Percentiles rank a stretch among this genome's conserved stretches.
These are phyloP conservation scores for Philonicus albiceps DNA, from an alignment of 2,888 invertebrate genomes.

Conservation along the genomic window DNA sequence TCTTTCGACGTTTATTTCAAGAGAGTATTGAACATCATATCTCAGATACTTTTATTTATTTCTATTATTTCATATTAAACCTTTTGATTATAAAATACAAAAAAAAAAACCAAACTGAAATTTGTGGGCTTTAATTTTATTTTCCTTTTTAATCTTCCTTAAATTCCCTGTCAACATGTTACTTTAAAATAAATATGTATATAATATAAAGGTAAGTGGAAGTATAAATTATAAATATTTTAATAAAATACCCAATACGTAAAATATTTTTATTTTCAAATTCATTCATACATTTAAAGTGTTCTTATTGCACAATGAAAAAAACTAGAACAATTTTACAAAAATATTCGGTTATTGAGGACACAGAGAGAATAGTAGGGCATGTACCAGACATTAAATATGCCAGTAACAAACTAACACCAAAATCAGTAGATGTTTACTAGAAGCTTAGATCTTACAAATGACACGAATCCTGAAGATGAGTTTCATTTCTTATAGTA, in stretches of 20 bases:
- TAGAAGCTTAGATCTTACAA: not conserved
- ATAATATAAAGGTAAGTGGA: not conserved
- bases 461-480: not conserved
- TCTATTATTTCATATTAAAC: conserved; percentile 33
- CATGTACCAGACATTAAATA: not conserved
- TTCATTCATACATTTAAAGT: conserved; percentile 29
- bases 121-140: not conserved
- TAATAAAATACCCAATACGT: not conserved
- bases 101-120: not conserved
- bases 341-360: conserved; percentile 28
- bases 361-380: conserved; percentile 2
- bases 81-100: conserved; percentile 12
- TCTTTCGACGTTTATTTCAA: not conserved
- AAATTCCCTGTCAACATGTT: not conserved
- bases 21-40: conserved; percentile 8
- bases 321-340: conserved; percentile 33
- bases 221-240: not conserved
- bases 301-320: conserved; percentile 29
- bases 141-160: not conserved
- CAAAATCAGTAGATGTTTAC: not conserved
- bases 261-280: conserved; percentile 34
- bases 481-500: not conserved
- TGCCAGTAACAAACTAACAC: conserved; percentile 21
- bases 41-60: conserved; percentile 34
- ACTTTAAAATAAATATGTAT: not conserved